These are phyloP conservation scores for Ypsolopha scabrella DNA, from an alignment of 2,888 invertebrate species.

Conservation along the genomic window DNA sequence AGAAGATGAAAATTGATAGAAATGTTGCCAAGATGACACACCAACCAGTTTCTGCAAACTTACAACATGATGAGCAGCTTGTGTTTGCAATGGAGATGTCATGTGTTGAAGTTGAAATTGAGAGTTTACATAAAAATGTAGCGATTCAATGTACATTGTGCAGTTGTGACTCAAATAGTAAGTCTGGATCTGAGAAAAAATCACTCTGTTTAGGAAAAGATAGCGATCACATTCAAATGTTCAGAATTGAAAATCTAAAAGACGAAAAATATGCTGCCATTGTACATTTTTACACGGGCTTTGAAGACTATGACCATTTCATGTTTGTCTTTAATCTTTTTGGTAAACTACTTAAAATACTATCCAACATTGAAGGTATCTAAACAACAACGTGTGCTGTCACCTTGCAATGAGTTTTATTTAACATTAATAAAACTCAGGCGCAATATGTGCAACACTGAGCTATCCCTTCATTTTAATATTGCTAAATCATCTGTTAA, in stretches of 20 bases:
- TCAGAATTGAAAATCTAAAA: not conserved
- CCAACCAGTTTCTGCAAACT: too few relatives aligned
- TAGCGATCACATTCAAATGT: too few relatives aligned
- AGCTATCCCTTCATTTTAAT: not conserved
- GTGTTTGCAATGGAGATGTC: too few relatives aligned
- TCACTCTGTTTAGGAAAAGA: too few relatives aligned
- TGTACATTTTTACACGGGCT: constrained; percentile 5
- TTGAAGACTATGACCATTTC: constrained; percentile 5
- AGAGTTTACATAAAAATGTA: too few relatives aligned
- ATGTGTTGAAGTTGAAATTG: too few relatives aligned
- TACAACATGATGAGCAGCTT: too few relatives aligned
- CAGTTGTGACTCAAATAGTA: too few relatives aligned
- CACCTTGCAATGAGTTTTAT: constrained; percentile 5
- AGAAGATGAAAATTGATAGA: too few relatives aligned
- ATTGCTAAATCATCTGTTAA: constrained; percentile 1
- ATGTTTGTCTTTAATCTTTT: constrained; percentile 7
- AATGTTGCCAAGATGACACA: too few relatives aligned
- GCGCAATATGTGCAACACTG: constrained; percentile 1
- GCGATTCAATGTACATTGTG: too few relatives aligned
- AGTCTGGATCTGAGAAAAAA: too few relatives aligned
- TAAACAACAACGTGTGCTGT: constrained; percentile 1
- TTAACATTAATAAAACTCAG: constrained; percentile 6
- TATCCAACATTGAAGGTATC: constrained; percentile 3
- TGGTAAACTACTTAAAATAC: constrained; percentile 6
- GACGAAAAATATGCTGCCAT: not conserved